phyloP scores from a whole-genome alignment of 2,797 vertebrate genomes.

The Muraenolepis orangiensis region DNA sequence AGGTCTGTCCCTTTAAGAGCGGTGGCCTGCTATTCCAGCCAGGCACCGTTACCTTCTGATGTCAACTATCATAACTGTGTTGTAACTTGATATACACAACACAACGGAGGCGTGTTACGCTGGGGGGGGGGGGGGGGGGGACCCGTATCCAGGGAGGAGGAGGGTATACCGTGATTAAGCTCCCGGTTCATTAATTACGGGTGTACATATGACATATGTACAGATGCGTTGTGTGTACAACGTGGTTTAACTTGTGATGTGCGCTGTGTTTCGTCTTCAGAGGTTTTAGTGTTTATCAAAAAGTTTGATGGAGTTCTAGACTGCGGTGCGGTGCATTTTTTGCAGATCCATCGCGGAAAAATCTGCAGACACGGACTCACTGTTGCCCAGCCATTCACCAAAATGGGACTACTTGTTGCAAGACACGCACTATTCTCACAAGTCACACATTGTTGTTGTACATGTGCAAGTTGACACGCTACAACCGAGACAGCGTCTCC shows the following conservation, averaged over 20 bases:
- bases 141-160: too few relatives aligned
- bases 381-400: background rate
- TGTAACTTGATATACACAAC: constrained; percentile 45
- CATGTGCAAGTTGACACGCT: too few relatives aligned
- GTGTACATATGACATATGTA: background rate
- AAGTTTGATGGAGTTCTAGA: too few relatives aligned
- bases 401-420: too few relatives aligned
- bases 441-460: too few relatives aligned
- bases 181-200: background rate
- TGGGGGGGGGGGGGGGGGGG: background rate
- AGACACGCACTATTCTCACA: too few relatives aligned
- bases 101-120: constrained; percentile 26
- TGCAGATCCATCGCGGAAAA: background rate
- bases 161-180: background rate
- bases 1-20: background rate
- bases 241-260: too few relatives aligned
- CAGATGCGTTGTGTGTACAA: too few relatives aligned
- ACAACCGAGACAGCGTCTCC: too few relatives aligned
- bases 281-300: too few relatives aligned
- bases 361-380: background rate
- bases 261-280: too few relatives aligned
- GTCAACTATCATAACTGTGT: constrained; percentile 24
- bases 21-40: background rate
- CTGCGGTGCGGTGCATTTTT: background rate
- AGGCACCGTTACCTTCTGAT: constrained; percentile 23